phyloP scores from a whole-genome alignment of 2,113 vertebrate genomes.

The Hippocampus barbouri region DNA sequence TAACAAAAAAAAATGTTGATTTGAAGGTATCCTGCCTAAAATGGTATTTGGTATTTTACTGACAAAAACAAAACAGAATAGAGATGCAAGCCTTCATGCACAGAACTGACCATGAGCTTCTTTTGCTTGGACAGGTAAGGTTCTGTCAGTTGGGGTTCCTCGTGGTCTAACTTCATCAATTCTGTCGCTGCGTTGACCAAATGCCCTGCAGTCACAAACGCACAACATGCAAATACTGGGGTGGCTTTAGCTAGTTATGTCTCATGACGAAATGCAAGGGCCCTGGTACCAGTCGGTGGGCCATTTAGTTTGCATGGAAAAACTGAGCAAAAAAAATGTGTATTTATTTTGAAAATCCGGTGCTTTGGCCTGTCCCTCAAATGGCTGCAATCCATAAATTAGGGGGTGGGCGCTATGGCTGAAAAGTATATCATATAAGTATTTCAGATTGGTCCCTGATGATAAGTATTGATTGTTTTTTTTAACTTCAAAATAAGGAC shows the following conservation, averaged over 20 bases:
- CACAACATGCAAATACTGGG: constrained; percentile 6
- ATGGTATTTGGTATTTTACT: not conserved
- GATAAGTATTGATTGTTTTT: too few species aligned
- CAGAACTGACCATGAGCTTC: constrained; percentile 90
- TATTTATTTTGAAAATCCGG: too few species aligned
- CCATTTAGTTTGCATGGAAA: not conserved
- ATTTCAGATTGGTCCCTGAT: too few species aligned
- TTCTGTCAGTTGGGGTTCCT: constrained; percentile 93
- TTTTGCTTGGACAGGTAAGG: constrained; percentile 99
- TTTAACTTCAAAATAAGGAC: too few species aligned
- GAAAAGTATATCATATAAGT: too few species aligned
- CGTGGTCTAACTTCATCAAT: constrained; percentile 94
- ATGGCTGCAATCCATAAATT: too few species aligned
- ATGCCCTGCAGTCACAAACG: constrained; percentile 77
- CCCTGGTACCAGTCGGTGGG: not conserved
- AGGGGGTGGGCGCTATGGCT: too few species aligned
- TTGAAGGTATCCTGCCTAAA: not conserved
- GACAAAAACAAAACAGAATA: not conserved
- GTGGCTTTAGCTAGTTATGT: not conserved
- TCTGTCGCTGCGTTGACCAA: constrained; percentile 89
- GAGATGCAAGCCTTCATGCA: accelerated
- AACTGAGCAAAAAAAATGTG: not conserved
- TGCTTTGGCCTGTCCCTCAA: too few species aligned
- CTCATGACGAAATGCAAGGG: not conserved
- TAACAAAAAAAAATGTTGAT: too few species aligned